Conservation (phyloP, 2,888 invertebrate genomes). For the Eupithecia abbreviata region DNA sequence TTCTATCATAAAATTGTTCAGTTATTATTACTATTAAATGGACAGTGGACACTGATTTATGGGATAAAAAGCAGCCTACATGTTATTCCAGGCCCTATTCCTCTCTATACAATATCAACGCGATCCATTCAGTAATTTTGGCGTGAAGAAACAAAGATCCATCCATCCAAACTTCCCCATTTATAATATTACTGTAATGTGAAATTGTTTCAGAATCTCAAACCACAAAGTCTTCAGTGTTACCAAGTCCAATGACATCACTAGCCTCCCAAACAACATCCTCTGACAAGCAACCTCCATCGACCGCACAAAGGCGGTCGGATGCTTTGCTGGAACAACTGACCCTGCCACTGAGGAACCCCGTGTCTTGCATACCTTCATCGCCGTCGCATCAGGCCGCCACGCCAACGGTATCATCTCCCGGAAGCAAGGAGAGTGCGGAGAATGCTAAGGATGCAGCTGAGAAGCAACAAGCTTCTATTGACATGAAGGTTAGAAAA, state of each 20-base stretch:
- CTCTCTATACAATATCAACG: no score
- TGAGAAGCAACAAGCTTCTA: conserved; percentile 62
- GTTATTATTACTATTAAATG: no score
- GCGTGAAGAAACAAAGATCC: no score
- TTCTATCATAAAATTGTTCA: no score
- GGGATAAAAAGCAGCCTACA: no score
- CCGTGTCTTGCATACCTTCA: conserved; percentile 59
- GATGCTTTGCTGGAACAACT: conserved; percentile 77
- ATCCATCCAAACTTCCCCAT: no score
- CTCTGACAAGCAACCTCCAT: conserved; percentile 71
- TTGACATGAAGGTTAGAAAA: conserved; percentile 70
- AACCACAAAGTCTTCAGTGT: conserved; percentile 73
- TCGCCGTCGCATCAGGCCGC: conserved; percentile 52
- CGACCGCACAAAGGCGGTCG: conserved; percentile 73
- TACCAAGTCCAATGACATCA: conserved; percentile 73
- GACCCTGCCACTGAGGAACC: conserved; percentile 72
- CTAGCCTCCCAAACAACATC: conserved; percentile 68
- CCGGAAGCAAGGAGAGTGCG: conserved; percentile 72
- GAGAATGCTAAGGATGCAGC: conserved; percentile 68
- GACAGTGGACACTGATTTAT: no score
- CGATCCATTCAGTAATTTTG: no score
- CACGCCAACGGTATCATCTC: conserved; percentile 57
- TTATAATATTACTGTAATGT: neutral
- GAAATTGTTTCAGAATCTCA: conserved; percentile 58
- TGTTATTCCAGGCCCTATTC: no score